Base-by-base conservation (phyloP, 2,888 invertebrate species). In the Cerastis leucographa region DNA sequence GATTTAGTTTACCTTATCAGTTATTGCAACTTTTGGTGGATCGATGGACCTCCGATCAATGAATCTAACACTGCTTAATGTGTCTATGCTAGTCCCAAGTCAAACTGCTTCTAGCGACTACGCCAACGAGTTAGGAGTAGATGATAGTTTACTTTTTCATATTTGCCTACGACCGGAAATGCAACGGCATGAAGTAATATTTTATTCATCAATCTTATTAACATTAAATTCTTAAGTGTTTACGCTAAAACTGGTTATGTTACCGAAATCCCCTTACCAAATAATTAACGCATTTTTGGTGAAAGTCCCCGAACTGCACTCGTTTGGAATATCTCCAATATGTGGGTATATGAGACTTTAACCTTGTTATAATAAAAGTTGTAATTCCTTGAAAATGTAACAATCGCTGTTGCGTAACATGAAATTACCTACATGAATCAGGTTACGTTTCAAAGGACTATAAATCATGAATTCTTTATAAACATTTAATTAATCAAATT, bases 281-380 rank as follows among this genome's bases (percentile, higher is more conserved):
- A 73, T 70, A 80, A 72, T 82, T 72, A 62, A 42, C 64, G 46
- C 56, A 82, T 85, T 51, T 74, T 82, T 82, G 68, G 86, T 82
- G 74, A 82, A 86, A 84, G 86, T 84, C 35, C 46, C 29, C 54
- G 19, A 72, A 71, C 73, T 2, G 62, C 68, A 35, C 42, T 72
- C 9, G 54, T 78, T 61, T 86, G 68, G 59, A 66, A 74, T 62
- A 80, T 54, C 25, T 62, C 61, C 56, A 67, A 29, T n/a, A 71
- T 73, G 75, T 75, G 62, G 59, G 62, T 29, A 42, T 54, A 68
- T 66, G 61, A 80, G 35, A 78, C 51, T 71, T 77, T 78, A 80
- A 86, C 88, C 85, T 81, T 71, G 87, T 70, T 73, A 76, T 42
- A 42, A 74, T 80, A 81, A 88, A 88, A 81, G 81, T 85, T 88